Conservation (phyloP, 2,113 vertebrate species). For the Notechis scutatus region DNA sequence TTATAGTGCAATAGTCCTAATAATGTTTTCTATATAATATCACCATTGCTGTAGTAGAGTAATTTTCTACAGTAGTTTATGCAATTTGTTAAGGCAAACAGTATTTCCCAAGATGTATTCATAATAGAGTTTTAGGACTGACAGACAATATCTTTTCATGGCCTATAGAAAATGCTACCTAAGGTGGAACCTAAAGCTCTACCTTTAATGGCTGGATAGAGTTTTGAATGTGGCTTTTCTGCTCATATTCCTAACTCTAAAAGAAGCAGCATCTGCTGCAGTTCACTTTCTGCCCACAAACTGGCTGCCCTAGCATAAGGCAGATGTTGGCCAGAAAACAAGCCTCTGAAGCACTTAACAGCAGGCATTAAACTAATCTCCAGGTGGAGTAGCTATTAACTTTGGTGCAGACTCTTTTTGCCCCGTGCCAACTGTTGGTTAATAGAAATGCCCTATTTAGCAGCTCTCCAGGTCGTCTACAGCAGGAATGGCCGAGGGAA, state of each 20-base stretch:
- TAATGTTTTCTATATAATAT: not conserved
- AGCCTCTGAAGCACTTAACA: not conserved
- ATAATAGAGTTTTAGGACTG: not conserved
- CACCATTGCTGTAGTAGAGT: not conserved
- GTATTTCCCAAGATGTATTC: not conserved
- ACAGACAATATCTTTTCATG: not conserved
- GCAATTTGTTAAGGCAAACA: not conserved
- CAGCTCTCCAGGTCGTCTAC: slow-evolving; percentile 29
- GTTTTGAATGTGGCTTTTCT: not conserved
- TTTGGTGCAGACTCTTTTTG: slow-evolving; percentile 23
- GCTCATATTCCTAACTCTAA: not conserved
- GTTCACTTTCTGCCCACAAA: not conserved
- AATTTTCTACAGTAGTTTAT: not conserved
- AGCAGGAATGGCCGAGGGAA: not conserved
- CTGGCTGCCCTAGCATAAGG: not conserved
- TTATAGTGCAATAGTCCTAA: not conserved
- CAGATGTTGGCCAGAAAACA: not conserved
- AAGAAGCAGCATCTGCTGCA: not conserved
- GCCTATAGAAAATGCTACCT: not conserved
- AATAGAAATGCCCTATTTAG: slow-evolving; percentile 43
- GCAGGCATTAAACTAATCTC: not conserved
- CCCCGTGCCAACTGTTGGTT: slow-evolving; percentile 32
- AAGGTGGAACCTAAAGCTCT: not conserved
- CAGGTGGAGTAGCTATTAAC: not conserved
- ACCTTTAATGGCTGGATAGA: not conserved